A percentile compares a stretch with the other conserved stretches of the same genome.
Evolutionary conservation across 23 tunicate species (phyloP).

Genomic region (Halocynthia roretzi): DNA sequence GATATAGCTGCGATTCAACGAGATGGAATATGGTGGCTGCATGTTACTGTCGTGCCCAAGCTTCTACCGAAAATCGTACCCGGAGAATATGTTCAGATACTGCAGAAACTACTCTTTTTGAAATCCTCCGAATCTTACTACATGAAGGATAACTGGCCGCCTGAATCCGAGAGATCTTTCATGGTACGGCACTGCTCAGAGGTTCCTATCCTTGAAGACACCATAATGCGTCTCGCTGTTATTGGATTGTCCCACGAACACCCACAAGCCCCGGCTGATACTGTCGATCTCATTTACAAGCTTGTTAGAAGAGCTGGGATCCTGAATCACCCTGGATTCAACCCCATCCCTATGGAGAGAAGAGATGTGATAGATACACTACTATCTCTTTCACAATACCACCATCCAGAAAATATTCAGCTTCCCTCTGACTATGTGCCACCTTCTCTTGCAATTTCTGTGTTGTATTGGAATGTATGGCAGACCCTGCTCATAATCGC

Average conservation of each 20-base stretch:
- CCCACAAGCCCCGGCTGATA: conserved; percentile 62
- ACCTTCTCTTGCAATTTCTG: conserved; percentile 66
- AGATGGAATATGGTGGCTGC: conserved; percentile 78
- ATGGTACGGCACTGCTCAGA: conserved; percentile 68
- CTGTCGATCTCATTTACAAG: conserved; percentile 57
- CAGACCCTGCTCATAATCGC: conserved; percentile 43
- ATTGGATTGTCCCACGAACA: conserved; percentile 54
- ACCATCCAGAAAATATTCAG: conserved; percentile 63
- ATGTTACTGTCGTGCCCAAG: conserved; percentile 47
- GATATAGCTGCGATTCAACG: conserved; percentile 69
- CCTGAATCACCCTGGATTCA: conserved; percentile 32
- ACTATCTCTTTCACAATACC: conserved; percentile 60
- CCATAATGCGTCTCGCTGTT: conserved; percentile 58
- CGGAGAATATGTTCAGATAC: conserved; percentile 27
- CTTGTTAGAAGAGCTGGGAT: conserved; percentile 61
- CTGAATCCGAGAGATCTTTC: conserved; percentile 52
- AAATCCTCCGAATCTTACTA: conserved; percentile 53
- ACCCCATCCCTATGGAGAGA: conserved; percentile 42
- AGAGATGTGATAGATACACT: conserved; percentile 63
- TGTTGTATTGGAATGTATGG: conserved; percentile 60
- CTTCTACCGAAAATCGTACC: conserved; percentile 22
- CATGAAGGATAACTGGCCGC: conserved; percentile 91
- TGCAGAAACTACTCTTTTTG: conserved; percentile 65
- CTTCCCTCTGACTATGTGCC: conserved; percentile 71
- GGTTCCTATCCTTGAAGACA: conserved; percentile 54